These are phyloP conservation scores for Folsomia candida DNA, from an alignment of 2,888 invertebrate species.

Conservation along the genomic window DNA sequence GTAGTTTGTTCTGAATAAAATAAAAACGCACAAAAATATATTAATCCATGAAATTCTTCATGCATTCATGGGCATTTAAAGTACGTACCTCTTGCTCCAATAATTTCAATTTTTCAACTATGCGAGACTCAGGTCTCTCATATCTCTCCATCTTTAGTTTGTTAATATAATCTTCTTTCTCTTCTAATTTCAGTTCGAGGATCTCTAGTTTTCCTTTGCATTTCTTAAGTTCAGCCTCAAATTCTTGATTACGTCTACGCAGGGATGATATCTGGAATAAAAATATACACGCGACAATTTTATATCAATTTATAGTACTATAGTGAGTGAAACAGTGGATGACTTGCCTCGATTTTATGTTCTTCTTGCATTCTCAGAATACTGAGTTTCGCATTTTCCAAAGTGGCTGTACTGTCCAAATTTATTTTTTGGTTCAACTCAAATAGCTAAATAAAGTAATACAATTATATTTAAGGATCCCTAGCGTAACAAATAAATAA, in stretches of 20 bases:
- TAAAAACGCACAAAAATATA: constrained; percentile 6
- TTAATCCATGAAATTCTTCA: neutral
- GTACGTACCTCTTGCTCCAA: constrained; percentile 38
- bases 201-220: constrained; percentile 22
- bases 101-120: constrained; percentile 19
- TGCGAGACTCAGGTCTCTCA: constrained; percentile 23
- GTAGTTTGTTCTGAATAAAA: constrained; percentile 25
- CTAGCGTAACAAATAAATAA: neutral
- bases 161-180: constrained; percentile 35
- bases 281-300: neutral
- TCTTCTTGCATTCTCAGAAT: constrained; percentile 28
- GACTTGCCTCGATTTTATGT: constrained; percentile 28
- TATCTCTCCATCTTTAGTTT: constrained; percentile 21
- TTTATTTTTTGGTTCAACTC: constrained; percentile 22
- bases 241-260: constrained; percentile 14
- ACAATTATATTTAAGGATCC: neutral
- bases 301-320: constrained; percentile 4
- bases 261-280: constrained; percentile 20
- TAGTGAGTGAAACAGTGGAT: neutral
- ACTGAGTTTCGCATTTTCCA: constrained; percentile 21
- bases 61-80: neutral
- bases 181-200: constrained; percentile 38
- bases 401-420: constrained; percentile 21
- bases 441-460: constrained; percentile 18
- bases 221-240: constrained; percentile 30